A percentile compares a stretch with the other conserved stretches of the same genome.
These are phyloP conservation scores for Scaptomyza graminum DNA, from an alignment of 1,140 invertebrate genomes.

Conservation along the genomic window DNA sequence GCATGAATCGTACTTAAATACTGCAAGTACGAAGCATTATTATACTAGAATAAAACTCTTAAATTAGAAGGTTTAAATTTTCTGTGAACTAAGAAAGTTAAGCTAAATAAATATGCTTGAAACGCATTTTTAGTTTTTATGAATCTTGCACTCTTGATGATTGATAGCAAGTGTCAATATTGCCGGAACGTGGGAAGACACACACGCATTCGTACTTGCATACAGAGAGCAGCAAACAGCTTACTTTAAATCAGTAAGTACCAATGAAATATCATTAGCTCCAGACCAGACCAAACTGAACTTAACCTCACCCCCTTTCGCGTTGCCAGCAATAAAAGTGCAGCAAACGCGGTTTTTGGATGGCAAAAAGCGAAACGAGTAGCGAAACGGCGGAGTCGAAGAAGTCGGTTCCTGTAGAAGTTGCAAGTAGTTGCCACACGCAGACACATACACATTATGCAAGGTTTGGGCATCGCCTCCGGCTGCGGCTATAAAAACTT, in stretches of 20 bases:
- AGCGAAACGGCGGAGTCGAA: constrained; percentile 1
- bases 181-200: neutral
- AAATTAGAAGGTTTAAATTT: no score
- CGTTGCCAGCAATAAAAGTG: constrained; percentile 25
- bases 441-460: constrained; percentile 8
- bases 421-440: constrained; percentile 1
- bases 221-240: constrained; percentile 34
- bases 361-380: constrained; percentile 20
- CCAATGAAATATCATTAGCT: constrained; percentile 77
- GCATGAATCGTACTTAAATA: no score
- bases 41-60: no score
- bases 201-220: neutral
- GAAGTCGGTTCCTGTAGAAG: neutral
- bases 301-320: neutral
- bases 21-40: no score
- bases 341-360: constrained; percentile 23
- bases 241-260: constrained; percentile 71
- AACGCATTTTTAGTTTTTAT: neutral
- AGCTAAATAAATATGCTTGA: no score
- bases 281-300: constrained; percentile 49
- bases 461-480: constrained; percentile 7
- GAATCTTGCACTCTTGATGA: constrained; percentile 18
- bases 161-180: constrained; percentile 35
- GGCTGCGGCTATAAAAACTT: constrained; percentile 63
- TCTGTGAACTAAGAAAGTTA: no score